Evolutionary conservation across 2,888 invertebrate genomes (phyloP), one percentile per base, ranked within the genome.

Genomic region (Amphipoea lucens): DNA sequence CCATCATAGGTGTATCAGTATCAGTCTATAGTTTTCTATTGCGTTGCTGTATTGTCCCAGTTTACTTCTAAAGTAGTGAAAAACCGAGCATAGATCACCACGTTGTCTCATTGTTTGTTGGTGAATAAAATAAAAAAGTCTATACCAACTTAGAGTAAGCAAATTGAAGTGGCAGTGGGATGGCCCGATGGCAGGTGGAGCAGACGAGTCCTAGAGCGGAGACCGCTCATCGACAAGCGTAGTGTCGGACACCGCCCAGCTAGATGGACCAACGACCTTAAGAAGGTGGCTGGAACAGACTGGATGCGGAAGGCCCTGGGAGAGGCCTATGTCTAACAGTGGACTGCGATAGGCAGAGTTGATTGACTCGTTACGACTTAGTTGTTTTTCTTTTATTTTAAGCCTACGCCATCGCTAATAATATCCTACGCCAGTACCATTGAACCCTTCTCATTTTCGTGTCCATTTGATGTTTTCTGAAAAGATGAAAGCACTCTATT

Each of bases 401-500:
- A 48, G n/a, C 48, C 36, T 48, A 76, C 40, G 45, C 11, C n/a
- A 57, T 57, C 4, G 57, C n/a, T 60, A n/a, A 60, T 57, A 60
- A 36, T n/a, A 73, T 62, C 11, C 48, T 29, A 48, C 14, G 77
- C 20, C n/a, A 57, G 79, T 79, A 48, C 66, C 11, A 79, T 66
- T 66, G 48, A 76, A 77, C 62, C 62, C 54, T 54, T 77, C 36
- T 75, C 48, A 42, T 79, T 82, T 72, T 76, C 60, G 66, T 67
- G 60, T 82, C 83, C 42, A 68, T 62, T 79, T 42, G 62, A 78
- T 62, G 51, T 78, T 67, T 67, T 79, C 51, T 60, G 36, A 69
- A 79, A 79, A 63, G 62, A 36, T 54, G 42, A 83, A 80, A 83
- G 66, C 83, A 68, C 45, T 80, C 36, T 68, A 51, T 80, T 77